Evolutionary conservation across 2,113 vertebrate species (phyloP), one percentile per base, ranked within the genome.

Genomic region (Lepidothrix coronata): DNA sequence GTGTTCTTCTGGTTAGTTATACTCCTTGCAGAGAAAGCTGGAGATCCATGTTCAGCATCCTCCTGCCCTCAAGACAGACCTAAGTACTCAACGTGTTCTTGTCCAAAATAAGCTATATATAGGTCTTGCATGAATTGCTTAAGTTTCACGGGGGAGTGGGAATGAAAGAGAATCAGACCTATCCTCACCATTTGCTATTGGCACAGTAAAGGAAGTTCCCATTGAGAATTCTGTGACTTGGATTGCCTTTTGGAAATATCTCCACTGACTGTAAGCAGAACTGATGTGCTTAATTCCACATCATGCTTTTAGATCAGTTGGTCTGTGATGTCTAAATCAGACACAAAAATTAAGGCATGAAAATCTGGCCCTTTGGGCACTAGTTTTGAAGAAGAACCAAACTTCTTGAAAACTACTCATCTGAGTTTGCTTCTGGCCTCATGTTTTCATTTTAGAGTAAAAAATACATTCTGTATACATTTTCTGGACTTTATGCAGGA

Each of bases 251-350:
- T 83, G 54, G 51, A 83, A 85, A 19, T 51, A 8, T 67, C 43
- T 88, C 1, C 3, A n/a, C 27, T 48, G 41, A 49, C 67, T 85
- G 41, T 57, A 57, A 55, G 30, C 43, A 88, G 49, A 76, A 52
- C 5, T 12, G 1, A 71, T 43, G 11, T 62, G 2, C 8, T 76
- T 51, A 59, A 61, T 75, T 83, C 27, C 0, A 0, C 14, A 33
- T 44, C 31, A 9, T 14, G 27, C 21, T 75, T 19, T 88, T 68
- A 85, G 33, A 30, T 46, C n/a, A 65, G 44, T 37, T 61, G 30
- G 19, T 86, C 65, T 89, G 25, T 49, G n/a, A 70, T 37, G 8
- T 70, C 46, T 41, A 52, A 87, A 61, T 28, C 30, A 89, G 39
- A 62, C 71, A 65, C 4, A 16, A 57, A 71, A 89, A 91, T 46